Evolutionary conservation across 2,888 invertebrate species (phyloP).

Genomic region (Cosmia trapezina): DNA sequence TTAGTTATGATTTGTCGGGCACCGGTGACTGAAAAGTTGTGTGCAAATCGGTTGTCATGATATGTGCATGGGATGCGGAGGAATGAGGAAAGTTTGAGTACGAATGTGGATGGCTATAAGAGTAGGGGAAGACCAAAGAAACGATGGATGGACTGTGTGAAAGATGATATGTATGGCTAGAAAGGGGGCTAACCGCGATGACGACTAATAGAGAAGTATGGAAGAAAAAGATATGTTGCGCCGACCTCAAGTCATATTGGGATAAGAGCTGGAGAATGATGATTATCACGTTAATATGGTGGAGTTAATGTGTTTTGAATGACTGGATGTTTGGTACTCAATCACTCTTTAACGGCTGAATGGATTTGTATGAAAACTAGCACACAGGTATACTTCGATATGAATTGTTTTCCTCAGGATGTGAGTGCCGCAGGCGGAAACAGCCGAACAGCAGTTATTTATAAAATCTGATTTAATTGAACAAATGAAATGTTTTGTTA

Average conservation of each 20-base stretch:
- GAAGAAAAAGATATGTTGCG: background rate
- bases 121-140: too few species aligned
- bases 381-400: background rate
- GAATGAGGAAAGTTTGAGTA: too few species aligned
- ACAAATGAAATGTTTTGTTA: background rate
- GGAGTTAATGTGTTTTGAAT: background rate
- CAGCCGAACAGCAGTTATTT: background rate
- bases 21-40: background rate
- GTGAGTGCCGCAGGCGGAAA: background rate
- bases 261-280: background rate
- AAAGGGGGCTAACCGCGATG: background rate
- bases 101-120: background rate
- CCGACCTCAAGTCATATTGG: background rate
- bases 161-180: background rate
- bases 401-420: constrained; percentile 1
- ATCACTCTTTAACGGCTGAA: background rate
- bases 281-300: background rate
- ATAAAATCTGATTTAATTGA: background rate
- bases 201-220: background rate
- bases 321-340: background rate
- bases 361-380: background rate
- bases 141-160: too few species aligned
- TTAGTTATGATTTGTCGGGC: background rate
- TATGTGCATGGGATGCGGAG: too few species aligned
- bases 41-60: too few species aligned